Evolutionary conservation across 2,113 vertebrate species (phyloP).

Genomic region (Dipodomys stephensi): DNA sequence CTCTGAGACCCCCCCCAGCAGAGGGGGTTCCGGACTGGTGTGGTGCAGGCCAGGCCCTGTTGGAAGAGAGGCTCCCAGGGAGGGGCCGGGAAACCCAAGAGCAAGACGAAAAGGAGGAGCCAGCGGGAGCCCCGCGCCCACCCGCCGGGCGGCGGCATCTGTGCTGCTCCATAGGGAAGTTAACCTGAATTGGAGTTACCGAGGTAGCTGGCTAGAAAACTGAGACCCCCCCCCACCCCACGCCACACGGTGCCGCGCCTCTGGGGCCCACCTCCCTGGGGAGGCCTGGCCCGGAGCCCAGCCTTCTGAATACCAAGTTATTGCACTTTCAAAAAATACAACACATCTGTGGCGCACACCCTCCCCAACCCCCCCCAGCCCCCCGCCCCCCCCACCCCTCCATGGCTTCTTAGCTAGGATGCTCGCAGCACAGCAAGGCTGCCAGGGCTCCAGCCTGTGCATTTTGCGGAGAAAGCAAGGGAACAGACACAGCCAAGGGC

Average conservation of each 20-base stretch:
- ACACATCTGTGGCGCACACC: constrained; percentile 84
- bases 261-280: constrained; percentile 63
- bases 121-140: background rate
- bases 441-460: background rate
- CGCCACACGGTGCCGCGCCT: constrained; percentile 55
- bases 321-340: constrained; percentile 88
- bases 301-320: constrained; percentile 87
- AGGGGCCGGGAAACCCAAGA: constrained; percentile 61
- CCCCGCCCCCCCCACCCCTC: constrained; percentile 56
- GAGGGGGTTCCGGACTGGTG: background rate
- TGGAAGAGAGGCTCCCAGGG: constrained; percentile 62
- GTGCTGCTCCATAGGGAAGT: constrained; percentile 79
- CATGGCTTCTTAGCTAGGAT: constrained; percentile 86
- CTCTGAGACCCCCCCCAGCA: too few species aligned
- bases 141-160: background rate
- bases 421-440: constrained; percentile 8
- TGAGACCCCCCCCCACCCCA: constrained; percentile 74
- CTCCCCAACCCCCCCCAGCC: background rate
- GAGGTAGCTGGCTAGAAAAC: constrained; percentile 90
- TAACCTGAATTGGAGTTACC: constrained; percentile 90
- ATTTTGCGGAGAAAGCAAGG: background rate
- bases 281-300: constrained; percentile 73
- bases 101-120: constrained; percentile 28
- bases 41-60: background rate
- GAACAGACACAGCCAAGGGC: background rate